These are phyloP conservation scores for Pseudomyrmex flavicornis DNA, from an alignment of 1,140 invertebrate species.

Conservation along the genomic window DNA sequence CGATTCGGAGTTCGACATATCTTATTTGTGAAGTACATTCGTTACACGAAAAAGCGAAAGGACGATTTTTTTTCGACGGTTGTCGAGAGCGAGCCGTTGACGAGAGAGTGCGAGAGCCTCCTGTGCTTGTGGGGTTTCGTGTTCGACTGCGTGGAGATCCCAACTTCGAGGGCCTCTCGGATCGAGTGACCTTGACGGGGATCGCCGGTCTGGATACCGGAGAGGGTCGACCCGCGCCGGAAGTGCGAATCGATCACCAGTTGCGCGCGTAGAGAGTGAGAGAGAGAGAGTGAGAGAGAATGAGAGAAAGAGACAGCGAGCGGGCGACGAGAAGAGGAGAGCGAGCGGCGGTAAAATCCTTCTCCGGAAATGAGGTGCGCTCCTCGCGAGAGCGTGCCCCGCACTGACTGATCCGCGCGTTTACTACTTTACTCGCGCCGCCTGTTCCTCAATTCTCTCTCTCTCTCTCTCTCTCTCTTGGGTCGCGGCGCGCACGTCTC, in stretches of 20 bases:
- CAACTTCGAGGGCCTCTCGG: constrained; percentile 29
- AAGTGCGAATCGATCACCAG: constrained; percentile 76
- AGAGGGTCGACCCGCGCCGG: constrained; percentile 65
- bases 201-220: constrained; percentile 23
- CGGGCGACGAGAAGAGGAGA: not conserved
- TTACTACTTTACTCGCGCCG: constrained; percentile 19
- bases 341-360: constrained; percentile 10
- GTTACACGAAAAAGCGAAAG: not conserved
- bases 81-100: not conserved
- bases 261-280: constrained; percentile 69
- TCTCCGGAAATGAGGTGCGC: constrained; percentile 64
- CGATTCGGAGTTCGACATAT: constrained; percentile 13
- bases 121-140: not conserved
- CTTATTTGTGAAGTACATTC: constrained; percentile 17
- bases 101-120: not conserved
- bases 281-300: constrained; percentile 26
- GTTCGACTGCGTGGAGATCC: not conserved
- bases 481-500: constrained; percentile 27
- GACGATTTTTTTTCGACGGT: not conserved
- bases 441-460: constrained; percentile 56
- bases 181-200: constrained; percentile 66
- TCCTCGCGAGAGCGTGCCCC: constrained; percentile 76
- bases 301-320: not conserved
- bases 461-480: not conserved
- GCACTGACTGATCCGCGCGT: constrained; percentile 71